These are phyloP conservation scores for Sepiola atlantica DNA, from an alignment of 2,888 invertebrate genomes.

Conservation along the genomic window DNA sequence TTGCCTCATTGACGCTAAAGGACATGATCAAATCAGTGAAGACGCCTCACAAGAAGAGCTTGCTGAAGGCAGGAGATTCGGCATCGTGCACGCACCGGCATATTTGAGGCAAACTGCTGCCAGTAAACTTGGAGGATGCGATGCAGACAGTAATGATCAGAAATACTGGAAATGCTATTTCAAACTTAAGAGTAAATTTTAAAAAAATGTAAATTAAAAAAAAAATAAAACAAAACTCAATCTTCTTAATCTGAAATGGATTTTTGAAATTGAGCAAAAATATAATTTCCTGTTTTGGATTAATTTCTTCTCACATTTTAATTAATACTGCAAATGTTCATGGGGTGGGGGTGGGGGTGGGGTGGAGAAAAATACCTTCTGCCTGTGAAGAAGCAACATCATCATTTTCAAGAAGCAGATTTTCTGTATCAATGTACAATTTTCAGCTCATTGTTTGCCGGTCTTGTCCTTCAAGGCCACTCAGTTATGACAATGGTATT, in stretches of 20 bases:
- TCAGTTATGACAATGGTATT: background rate
- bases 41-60: too few relatives aligned
- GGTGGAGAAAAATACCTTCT: background rate
- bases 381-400: background rate
- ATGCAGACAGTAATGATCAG: too few relatives aligned
- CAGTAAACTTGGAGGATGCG: too few relatives aligned
- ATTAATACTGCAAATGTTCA: background rate
- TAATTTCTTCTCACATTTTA: background rate
- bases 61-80: too few relatives aligned
- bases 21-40: too few relatives aligned
- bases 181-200: too few relatives aligned
- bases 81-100: too few relatives aligned
- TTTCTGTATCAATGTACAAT: background rate
- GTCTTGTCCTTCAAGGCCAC: background rate
- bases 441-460: background rate
- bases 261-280: background rate
- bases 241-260: background rate
- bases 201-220: too few relatives aligned
- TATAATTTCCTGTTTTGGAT: background rate
- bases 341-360: background rate
- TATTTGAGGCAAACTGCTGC: too few relatives aligned
- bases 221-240: background rate
- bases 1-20: too few relatives aligned
- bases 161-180: too few relatives aligned
- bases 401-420: background rate